Base-by-base conservation (phyloP, 2,888 invertebrate species). In the Sisyra nigra region DNA sequence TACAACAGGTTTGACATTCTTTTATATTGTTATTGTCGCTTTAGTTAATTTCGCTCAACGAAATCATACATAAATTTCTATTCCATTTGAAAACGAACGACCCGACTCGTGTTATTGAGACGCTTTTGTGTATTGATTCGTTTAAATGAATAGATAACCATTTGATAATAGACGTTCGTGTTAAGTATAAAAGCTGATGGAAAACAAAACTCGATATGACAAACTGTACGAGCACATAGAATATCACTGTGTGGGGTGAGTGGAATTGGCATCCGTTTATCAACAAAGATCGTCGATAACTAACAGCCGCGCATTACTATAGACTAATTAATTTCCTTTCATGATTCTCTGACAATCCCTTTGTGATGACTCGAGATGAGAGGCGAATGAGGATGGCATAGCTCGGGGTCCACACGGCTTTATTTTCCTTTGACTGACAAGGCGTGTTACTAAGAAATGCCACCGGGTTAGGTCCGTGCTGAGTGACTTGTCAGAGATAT, bases 301-400 rank as follows among this genome's bases (percentile, higher is more conserved):
- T 24, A 38, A 38, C 38, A n/a, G 34, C 24, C 29, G 45, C 46
- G 44, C 46, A 41, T 47, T 49, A 48, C 49, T 49, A 48, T 49
- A 51, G 51, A 52, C 53, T 57, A 57, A 57, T 57, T 57, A 57
- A 57, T 57, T 56, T 55, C 56, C 56, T 57, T 57, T 57, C 57
- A 57, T 55, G 55, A 54, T 50, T 51, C 24, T 13, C 53, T 54
- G 54, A 55, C 56, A 54, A 55, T 55, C 54, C 53, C 54, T 54
- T 55, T 55, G 55, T 53, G 48, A 24, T 24, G 13, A 13, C 10
- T 24, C 11, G 14, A 34, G 8, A 34, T 13, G 13, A 34, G 14
- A 34, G 24, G 24, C 24, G 24, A 24, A 24, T 24, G 24, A 24
- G 24, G 24, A 24, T 24, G 24, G 24, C 24, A 24, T 24, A 24